Evolutionary conservation across 2,888 invertebrate species (phyloP).

Genomic region (Heliconius cydno): DNA sequence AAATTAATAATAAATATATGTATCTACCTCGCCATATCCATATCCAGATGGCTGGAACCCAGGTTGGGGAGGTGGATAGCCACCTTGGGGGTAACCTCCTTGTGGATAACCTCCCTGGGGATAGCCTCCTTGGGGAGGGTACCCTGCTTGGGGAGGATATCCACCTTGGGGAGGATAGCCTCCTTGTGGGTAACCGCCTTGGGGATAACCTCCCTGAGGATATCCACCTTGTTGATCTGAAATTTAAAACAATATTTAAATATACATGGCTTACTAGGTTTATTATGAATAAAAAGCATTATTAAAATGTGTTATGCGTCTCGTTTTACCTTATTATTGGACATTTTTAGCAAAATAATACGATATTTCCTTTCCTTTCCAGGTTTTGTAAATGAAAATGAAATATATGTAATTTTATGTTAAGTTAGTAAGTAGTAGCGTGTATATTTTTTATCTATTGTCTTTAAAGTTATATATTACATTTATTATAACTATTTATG

Average conservation of each 20-base stretch:
- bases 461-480: too few relatives aligned
- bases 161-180: constrained; percentile 60
- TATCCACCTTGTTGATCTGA: constrained; percentile 53
- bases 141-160: constrained; percentile 53
- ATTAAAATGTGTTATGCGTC: too few relatives aligned
- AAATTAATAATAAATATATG: too few relatives aligned
- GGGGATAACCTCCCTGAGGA: constrained; percentile 52
- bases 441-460: too few relatives aligned
- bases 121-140: constrained; percentile 51
- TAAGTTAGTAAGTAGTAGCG: too few relatives aligned
- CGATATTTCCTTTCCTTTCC: too few relatives aligned
- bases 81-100: constrained; percentile 52
- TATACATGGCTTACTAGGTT: background rate
- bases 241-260: background rate
- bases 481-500: too few relatives aligned
- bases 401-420: too few relatives aligned
- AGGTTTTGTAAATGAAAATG: too few relatives aligned
- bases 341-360: too few relatives aligned
- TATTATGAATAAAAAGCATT: too few relatives aligned
- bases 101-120: constrained; percentile 21
- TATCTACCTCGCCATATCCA: constrained; percentile 67
- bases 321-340: too few relatives aligned
- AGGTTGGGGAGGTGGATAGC: constrained; percentile 56
- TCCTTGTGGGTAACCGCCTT: constrained; percentile 50
- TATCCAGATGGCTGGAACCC: constrained; percentile 62